Conservation (phyloP, 2,888 invertebrate genomes). For the Synergus itoensis region DNA sequence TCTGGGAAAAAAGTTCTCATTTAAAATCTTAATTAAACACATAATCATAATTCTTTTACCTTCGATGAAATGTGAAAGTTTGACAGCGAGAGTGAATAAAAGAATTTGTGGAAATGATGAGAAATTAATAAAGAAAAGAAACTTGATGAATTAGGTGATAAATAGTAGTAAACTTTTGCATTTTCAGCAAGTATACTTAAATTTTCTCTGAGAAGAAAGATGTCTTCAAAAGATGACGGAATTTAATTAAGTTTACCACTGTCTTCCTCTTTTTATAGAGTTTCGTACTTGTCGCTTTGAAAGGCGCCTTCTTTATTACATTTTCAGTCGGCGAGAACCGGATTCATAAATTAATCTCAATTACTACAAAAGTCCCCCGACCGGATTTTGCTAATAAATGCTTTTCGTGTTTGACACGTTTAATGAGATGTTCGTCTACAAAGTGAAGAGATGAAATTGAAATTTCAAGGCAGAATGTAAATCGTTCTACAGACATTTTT, state of each 20-base stretch:
- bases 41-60: neutral
- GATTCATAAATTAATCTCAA: conserved; percentile 21
- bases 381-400: conserved; percentile 21
- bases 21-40: conserved; percentile 9
- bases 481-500: neutral
- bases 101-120: neutral
- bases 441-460: conserved; percentile 16
- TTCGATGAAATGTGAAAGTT: conserved; percentile 26
- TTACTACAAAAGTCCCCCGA: conserved; percentile 11
- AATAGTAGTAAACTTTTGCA: neutral
- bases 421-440: conserved; percentile 7
- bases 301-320: conserved; percentile 3
- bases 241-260: conserved; percentile 9
- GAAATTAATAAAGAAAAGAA: neutral
- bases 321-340: neutral
- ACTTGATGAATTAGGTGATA: neutral
- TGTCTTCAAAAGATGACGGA: neutral
- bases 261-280: neutral
- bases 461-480: neutral
- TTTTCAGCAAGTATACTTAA: too few relatives aligned
- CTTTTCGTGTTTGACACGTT: conserved; percentile 8
- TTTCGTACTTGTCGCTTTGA: neutral
- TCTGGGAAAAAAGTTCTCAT: neutral
- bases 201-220: neutral
- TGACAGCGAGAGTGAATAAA: neutral